Evolutionary conservation across 2,113 vertebrate species (phyloP), one percentile per base, ranked within the genome.

Genomic region (Perca flavescens): DNA sequence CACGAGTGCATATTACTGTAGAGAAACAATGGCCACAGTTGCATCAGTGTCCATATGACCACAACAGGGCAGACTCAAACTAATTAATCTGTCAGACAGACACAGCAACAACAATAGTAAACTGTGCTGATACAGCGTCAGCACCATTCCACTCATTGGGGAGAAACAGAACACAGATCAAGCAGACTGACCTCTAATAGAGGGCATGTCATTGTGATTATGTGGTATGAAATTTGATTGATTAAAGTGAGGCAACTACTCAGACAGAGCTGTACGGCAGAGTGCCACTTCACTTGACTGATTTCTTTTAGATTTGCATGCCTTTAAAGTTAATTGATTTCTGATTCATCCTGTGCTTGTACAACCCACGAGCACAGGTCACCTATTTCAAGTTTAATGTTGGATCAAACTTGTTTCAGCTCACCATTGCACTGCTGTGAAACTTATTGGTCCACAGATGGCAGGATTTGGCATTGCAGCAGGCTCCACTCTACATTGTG

Each of bases 161-260:
- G 40, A 76, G 67, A 77, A 86, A 61, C 77, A 61, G 67, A 66
- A n/a, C 71, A 47, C 87, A 88, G 79, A 85, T 80, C 65, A 66
- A 69, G 67, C 75, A 31, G 22, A 17, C 70, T 92, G 89, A 93
- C 91, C 91, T 92, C 83, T 80, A 82, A 64, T 46, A 84, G 86
- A 91, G 85, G 88, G 89, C 88, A 86, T 91, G 75, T 92, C 91
- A 86, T 89, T 77, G 83, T 93, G 85, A 95, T 95, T 93, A 95
- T 90, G 72, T 88, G 88, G 79, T 93, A 91, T 94, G 91, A 94
- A 94, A 95, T 93, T 88, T 90, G 93, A 95, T 95, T 95, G 93
- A 94, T 94, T 94, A 94, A 93, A 90, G 75, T 77, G 74, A 89
- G 85, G 86, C 53, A 82, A 71, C 88, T 86, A 81, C 77, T 93